A percentile compares a stretch with the other conserved stretches of the same genome.
These are phyloP conservation scores for Azorinus chamasolen DNA, from an alignment of 2,888 invertebrate genomes.

Conservation along the genomic window DNA sequence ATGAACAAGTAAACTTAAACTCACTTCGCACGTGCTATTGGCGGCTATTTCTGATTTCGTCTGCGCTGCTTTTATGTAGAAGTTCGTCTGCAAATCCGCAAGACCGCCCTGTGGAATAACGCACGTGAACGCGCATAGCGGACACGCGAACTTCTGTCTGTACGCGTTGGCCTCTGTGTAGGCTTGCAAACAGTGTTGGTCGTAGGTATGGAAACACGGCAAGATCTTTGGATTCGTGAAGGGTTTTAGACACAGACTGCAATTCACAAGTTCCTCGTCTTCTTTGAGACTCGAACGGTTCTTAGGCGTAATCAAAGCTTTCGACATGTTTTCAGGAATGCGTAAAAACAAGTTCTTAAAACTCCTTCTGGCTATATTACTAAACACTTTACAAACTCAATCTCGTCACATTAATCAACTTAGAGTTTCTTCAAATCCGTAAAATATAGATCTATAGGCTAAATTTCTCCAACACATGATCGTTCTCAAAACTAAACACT, in stretches of 20 bases:
- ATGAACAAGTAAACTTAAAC: neutral
- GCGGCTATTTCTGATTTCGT: constrained; percentile 51
- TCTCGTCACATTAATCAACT: too few relatives aligned
- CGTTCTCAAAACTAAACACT: too few relatives aligned
- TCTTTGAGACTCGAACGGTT: constrained; percentile 29
- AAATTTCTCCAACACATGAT: too few relatives aligned
- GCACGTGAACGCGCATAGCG: constrained; percentile 62
- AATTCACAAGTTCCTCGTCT: constrained; percentile 51
- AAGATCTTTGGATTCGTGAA: constrained; percentile 64
- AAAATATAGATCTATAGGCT: too few relatives aligned
- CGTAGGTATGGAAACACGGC: constrained; percentile 69
- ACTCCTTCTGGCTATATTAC: too few relatives aligned
- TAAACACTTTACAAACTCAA: too few relatives aligned
- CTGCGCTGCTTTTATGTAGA: constrained; percentile 66
- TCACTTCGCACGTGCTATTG: constrained; percentile 61
- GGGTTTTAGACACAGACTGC: constrained; percentile 62
- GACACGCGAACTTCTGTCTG: constrained; percentile 63
- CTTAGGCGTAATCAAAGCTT: too few relatives aligned
- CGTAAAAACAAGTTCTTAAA: too few relatives aligned
- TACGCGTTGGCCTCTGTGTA: constrained; percentile 62
- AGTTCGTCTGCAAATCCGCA: constrained; percentile 65
- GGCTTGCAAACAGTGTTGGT: constrained; percentile 53
- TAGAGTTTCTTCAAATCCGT: too few relatives aligned
- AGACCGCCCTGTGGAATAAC: constrained; percentile 59
- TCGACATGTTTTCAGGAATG: too few relatives aligned